A percentile compares a stretch with the other conserved stretches of the same genome.
phyloP scores from a whole-genome alignment of 2,888 invertebrate genomes.

The Thymelicus sylvestris region DNA sequence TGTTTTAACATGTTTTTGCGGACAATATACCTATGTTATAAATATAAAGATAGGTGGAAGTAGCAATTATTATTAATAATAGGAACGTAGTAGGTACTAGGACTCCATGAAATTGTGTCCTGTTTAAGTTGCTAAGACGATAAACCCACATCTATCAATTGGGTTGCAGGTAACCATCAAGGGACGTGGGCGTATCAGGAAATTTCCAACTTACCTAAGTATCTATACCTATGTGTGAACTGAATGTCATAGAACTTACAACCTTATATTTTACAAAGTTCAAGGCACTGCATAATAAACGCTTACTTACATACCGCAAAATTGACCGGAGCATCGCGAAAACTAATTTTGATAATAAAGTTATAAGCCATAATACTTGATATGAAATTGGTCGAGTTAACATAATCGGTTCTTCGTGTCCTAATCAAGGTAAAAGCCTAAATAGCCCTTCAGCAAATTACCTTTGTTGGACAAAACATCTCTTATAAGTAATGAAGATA shows the following conservation, averaged over 20 bases:
- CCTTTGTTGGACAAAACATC: constrained; percentile 54
- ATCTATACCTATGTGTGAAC: too few relatives aligned
- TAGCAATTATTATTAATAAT: too few relatives aligned
- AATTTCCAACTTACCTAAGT: too few relatives aligned
- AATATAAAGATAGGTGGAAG: too few relatives aligned
- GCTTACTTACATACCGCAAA: not conserved
- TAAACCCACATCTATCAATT: too few relatives aligned
- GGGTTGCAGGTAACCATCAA: too few relatives aligned
- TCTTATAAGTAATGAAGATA: constrained; percentile 46
- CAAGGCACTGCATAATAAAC: constrained; percentile 11
- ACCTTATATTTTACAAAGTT: not conserved
- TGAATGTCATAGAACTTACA: not conserved
- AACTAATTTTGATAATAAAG: constrained; percentile 40
- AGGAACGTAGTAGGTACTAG: too few relatives aligned
- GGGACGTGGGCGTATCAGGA: too few relatives aligned
- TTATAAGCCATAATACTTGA: constrained; percentile 44
- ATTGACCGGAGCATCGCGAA: constrained; percentile 24
- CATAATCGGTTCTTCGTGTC: constrained; percentile 56
- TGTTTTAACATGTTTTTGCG: too few relatives aligned
- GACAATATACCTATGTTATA: too few relatives aligned
- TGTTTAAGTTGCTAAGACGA: too few relatives aligned
- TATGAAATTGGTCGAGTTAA: constrained; percentile 49
- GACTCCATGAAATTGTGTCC: too few relatives aligned
- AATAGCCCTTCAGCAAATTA: constrained; percentile 59
- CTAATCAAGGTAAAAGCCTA: constrained; percentile 53